Conservation (phyloP, 2,113 vertebrate species). For the Microtus ochrogaster region DNA sequence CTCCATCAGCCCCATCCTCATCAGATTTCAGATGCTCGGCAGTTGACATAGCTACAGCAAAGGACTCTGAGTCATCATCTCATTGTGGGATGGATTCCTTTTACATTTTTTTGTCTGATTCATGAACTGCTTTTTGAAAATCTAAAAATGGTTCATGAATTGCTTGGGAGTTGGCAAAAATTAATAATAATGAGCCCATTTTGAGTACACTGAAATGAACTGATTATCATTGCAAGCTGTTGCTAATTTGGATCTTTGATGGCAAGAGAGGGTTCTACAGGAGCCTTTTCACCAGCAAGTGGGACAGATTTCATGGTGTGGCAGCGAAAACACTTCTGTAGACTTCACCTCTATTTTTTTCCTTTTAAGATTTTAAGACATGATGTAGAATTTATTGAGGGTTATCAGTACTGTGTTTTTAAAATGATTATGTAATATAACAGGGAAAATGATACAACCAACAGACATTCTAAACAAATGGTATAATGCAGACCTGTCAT, state of each 20-base stretch:
- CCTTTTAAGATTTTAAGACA: slow-evolving; percentile 50
- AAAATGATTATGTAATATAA: slow-evolving; percentile 34
- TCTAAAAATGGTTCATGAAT: slow-evolving; percentile 89
- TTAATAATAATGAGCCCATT: slow-evolving; percentile 91
- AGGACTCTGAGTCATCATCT: slow-evolving; percentile 90
- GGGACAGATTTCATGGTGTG: slow-evolving; percentile 84
- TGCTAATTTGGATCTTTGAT: slow-evolving; percentile 86
- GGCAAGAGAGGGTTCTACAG: slow-evolving; percentile 84
- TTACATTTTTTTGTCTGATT: slow-evolving; percentile 89
- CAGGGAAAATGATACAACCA: slow-evolving; percentile 59
- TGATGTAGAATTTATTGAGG: neutral
- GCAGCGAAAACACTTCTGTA: slow-evolving; percentile 75
- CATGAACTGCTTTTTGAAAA: slow-evolving; percentile 88
- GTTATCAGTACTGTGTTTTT: neutral
- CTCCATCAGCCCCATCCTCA: slow-evolving; percentile 87
- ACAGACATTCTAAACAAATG: slow-evolving; percentile 36
- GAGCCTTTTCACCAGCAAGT: slow-evolving; percentile 84
- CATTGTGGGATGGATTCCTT: slow-evolving; percentile 87
- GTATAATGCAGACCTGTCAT: slow-evolving; percentile 60
- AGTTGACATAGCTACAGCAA: slow-evolving; percentile 86
- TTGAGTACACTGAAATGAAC: slow-evolving; percentile 88
- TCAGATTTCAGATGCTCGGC: slow-evolving; percentile 89
- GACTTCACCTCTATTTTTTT: slow-evolving; percentile 65
- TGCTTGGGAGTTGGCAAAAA: slow-evolving; percentile 89
- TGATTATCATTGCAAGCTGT: slow-evolving; percentile 89